Evolutionary conservation across 2,888 invertebrate genomes (phyloP), one percentile per base, ranked within the genome.

Genomic region (Tetragonisca angustula): DNA sequence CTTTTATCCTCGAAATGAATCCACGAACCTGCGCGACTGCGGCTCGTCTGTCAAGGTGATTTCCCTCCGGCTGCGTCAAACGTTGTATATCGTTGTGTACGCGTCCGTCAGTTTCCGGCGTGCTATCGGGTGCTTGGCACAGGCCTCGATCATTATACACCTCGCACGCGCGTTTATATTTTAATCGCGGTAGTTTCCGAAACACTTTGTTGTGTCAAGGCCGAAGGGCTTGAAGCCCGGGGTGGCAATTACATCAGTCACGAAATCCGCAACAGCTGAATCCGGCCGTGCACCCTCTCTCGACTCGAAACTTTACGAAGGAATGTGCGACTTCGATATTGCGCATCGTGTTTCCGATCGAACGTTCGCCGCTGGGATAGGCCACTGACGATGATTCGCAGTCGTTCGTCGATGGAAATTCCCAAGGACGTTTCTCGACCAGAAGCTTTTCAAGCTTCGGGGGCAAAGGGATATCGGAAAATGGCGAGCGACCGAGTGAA

Each of bases 141-240:
- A 93, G 87, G 81, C 93, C 91, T 93, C 93, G 93, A 94, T 94
- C 93, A 93, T 94, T 91, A 61, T 61, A 90, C 43, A 43, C 75
- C 78, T 85, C 89, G 84, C 88, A 88, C 91, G 91, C 92, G 90
- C 91, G 90, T 91, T 92, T 94, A 93, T 93, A 93, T 94, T 94
- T 94, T 94, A 94, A 94, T 94, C 94, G 87, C 85, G 83, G 92
- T 93, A 94, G 93, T 94, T 94, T 94, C 86, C 94, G 91, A 94
- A 94, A 94, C 94, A 94, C 94, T 94, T 94, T 93, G 94, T 94
- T 93, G 91, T 94, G 94, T 94, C 94, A 94, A 94, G 94, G 94
- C 92, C 93, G 92, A 89, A 90, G 89, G 92, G 91, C 91, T 92
- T 91, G 76, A 91, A 91, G 90, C 89, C 86, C 88, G 84, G 77